Evolutionary conservation across 35 echinoderm and acorn worm genomes (phyloP).

Genomic region (Anneissia japonica): DNA sequence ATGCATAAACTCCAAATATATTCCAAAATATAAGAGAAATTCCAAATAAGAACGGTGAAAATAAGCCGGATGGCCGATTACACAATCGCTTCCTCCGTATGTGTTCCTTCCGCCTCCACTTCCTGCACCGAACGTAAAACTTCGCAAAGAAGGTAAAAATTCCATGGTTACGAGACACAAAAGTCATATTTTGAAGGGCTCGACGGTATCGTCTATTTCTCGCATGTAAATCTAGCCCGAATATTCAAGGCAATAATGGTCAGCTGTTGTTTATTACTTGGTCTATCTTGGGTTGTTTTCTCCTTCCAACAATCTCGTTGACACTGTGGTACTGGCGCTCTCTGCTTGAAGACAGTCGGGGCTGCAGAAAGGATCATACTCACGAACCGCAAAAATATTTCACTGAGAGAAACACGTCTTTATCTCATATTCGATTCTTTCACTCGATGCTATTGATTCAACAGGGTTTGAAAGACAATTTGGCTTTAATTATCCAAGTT

Average conservation of each 20-base stretch:
- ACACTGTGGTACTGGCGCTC: background rate
- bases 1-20: background rate
- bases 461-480: background rate
- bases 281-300: background rate
- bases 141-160: background rate
- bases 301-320: background rate
- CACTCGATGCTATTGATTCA: background rate
- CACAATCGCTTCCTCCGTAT: background rate
- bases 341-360: background rate
- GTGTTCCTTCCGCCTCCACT: background rate
- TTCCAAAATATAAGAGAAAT: background rate
- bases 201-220: background rate
- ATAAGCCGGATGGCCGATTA: background rate
- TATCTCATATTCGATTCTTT: background rate
- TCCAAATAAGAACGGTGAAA: background rate
- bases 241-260: background rate
- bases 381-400: background rate
- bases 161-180: background rate
- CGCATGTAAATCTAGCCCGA: background rate
- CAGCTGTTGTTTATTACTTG: background rate
- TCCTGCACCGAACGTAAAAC: background rate
- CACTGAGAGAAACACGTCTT: background rate
- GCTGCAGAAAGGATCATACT: background rate
- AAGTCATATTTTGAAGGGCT: background rate
- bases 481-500: background rate